A percentile compares a stretch with the other conserved stretches of the same genome.
Evolutionary conservation across 2,797 vertebrate species (phyloP).

Genomic region (Oryzias sinensis): DNA sequence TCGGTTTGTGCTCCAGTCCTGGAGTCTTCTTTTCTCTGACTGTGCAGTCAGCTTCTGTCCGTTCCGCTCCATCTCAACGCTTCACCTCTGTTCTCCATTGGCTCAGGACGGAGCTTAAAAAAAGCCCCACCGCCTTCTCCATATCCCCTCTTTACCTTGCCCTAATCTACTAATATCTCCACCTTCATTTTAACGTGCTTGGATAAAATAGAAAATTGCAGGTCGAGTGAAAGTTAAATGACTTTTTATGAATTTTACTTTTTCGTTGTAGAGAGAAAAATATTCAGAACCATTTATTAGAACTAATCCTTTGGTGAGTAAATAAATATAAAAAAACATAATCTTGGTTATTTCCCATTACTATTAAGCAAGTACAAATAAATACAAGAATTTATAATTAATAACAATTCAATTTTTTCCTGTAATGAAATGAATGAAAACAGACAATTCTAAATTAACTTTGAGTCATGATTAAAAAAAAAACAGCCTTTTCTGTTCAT

Average conservation of each 20-base stretch:
- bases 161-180: slow-evolving; percentile 15
- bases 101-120: slow-evolving; percentile 54
- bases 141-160: slow-evolving; percentile 29
- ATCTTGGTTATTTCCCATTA: slow-evolving; percentile 24
- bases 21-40: slow-evolving; percentile 75
- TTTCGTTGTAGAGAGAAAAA: slow-evolving; percentile 41
- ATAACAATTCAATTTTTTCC: slow-evolving; percentile 21
- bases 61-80: slow-evolving; percentile 83
- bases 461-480: slow-evolving; percentile 53
- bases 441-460: slow-evolving; percentile 58
- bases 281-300: slow-evolving; percentile 42
- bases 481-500: slow-evolving; percentile 54
- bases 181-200: slow-evolving; percentile 20
- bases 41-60: slow-evolving; percentile 82
- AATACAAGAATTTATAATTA: background rate
- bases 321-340: slow-evolving; percentile 25
- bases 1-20: slow-evolving; percentile 82
- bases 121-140: slow-evolving; percentile 37
- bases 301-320: slow-evolving; percentile 40
- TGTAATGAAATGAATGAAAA: slow-evolving; percentile 38
- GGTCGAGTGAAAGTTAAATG: too few relatives aligned
- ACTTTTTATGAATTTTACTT: slow-evolving; percentile 41
- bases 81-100: slow-evolving; percentile 76
- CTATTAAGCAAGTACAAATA: slow-evolving; percentile 4
- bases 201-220: background rate